Percentiles rank a stretch among this genome's conserved stretches.
These are phyloP conservation scores for Tragelaphus buxtoni DNA, from an alignment of 2,113 vertebrate species.

Conservation along the genomic window DNA sequence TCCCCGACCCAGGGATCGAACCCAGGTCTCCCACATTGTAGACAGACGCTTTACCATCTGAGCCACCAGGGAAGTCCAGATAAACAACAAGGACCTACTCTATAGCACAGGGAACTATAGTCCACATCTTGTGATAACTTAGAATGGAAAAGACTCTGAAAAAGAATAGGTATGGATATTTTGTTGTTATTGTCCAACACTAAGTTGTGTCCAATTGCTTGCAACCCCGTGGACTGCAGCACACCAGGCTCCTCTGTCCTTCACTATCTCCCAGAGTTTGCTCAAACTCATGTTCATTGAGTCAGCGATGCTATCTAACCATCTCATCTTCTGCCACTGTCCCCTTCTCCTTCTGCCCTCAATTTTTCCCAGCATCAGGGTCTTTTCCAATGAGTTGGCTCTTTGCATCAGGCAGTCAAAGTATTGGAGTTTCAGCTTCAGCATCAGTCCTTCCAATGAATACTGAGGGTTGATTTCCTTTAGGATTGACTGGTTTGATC, in stretches of 20 bases:
- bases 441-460: background rate
- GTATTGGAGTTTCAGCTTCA: background rate
- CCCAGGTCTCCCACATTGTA: no score
- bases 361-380: background rate
- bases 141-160: background rate
- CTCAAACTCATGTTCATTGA: background rate
- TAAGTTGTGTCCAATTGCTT: background rate
- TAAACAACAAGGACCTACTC: background rate
- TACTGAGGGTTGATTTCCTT: background rate
- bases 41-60: no score
- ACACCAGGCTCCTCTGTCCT: background rate
- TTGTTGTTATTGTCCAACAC: background rate
- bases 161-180: background rate
- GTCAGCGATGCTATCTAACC: background rate
- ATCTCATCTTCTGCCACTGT: background rate
- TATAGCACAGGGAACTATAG: background rate
- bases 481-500: background rate
- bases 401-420: background rate
- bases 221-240: background rate
- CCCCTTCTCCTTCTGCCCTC: background rate
- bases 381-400: background rate
- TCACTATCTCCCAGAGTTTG: background rate
- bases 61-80: background rate
- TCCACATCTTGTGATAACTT: background rate
- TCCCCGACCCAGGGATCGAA: no score